Evolutionary conservation across 2,113 vertebrate species (phyloP).

Genomic region (Stigmatopora nigra): DNA sequence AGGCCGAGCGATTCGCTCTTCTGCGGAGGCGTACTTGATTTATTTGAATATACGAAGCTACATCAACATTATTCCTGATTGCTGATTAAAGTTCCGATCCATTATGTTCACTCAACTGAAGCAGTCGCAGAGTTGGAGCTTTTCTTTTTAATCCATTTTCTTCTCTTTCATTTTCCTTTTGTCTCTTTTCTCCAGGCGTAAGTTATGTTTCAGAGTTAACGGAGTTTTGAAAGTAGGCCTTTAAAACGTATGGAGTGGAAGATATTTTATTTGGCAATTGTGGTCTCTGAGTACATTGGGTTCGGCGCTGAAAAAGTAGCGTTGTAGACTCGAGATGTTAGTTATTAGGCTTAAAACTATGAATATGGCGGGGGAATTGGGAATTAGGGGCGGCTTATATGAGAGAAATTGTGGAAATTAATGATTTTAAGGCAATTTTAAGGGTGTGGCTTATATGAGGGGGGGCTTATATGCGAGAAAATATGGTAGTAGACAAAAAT

Average conservation of each 20-base stretch:
- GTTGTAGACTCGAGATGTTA: not conserved
- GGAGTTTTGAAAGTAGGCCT: slow-evolving; percentile 21
- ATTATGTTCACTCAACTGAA: slow-evolving; percentile 46
- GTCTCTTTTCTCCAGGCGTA: slow-evolving; percentile 20
- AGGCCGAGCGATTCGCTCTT: slow-evolving; percentile 4
- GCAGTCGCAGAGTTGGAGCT: not conserved
- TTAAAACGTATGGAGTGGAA: not conserved
- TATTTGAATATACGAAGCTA: slow-evolving; percentile 68
- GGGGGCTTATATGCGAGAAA: too few species aligned
- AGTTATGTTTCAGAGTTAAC: slow-evolving; percentile 19
- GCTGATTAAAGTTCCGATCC: slow-evolving; percentile 64
- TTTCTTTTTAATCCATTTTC: slow-evolving; percentile 25
- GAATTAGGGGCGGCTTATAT: too few species aligned
- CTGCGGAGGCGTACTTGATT: slow-evolving; percentile 57
- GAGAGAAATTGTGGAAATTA: too few species aligned
- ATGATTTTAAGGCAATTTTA: too few species aligned
- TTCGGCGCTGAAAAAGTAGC: not conserved
- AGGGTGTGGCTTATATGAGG: too few species aligned
- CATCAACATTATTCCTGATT: slow-evolving; percentile 67
- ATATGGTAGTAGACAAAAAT: too few species aligned
- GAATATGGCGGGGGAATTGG: too few species aligned
- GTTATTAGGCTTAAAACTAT: too few species aligned
- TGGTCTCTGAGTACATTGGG: not conserved
- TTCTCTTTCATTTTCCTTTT: slow-evolving; percentile 22
- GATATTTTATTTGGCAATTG: slow-evolving; percentile 5